Percentiles rank a stretch among this genome's conserved stretches.
These are phyloP conservation scores for Rousettus madagascariensis DNA, from an alignment of 2,797 vertebrate genomes.

Conservation along the genomic window DNA sequence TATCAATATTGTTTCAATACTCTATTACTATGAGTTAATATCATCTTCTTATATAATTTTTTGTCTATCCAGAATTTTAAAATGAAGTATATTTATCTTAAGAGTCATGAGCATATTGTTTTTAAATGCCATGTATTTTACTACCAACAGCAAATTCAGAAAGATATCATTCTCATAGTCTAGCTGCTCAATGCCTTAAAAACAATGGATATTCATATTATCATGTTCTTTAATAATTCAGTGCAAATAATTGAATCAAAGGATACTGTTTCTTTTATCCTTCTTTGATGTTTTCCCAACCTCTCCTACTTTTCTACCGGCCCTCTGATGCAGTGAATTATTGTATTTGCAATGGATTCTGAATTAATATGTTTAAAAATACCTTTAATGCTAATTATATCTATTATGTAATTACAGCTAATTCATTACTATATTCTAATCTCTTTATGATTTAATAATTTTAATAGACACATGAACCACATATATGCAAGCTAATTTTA, in stretches of 20 bases:
- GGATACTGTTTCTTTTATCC: neutral
- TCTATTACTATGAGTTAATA: neutral
- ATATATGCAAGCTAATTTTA: constrained; percentile 1
- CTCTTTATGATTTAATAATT: constrained; percentile 52
- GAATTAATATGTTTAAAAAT: constrained; percentile 8
- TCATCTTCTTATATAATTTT: neutral
- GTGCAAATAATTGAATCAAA: neutral
- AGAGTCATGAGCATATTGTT: neutral
- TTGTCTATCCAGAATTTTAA: neutral
- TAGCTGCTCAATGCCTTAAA: neutral
- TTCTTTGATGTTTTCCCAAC: neutral
- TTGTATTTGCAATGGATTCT: neutral
- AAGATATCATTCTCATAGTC: neutral
- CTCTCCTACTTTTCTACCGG: neutral
- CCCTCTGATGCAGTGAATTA: neutral
- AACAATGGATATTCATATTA: neutral
- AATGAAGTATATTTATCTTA: neutral
- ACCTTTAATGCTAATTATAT: constrained; percentile 16
- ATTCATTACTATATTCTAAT: neutral
- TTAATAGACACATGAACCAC: constrained; percentile 9
- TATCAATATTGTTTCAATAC: neutral
- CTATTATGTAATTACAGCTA: neutral
- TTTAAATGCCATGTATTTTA: neutral
- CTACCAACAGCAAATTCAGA: neutral
- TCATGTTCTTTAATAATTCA: constrained; percentile 23